Percentiles rank a stretch among this genome's conserved stretches.
These are phyloP conservation scores for Crocidura indochinensis DNA, from an alignment of 2,797 vertebrate species.

Conservation along the genomic window DNA sequence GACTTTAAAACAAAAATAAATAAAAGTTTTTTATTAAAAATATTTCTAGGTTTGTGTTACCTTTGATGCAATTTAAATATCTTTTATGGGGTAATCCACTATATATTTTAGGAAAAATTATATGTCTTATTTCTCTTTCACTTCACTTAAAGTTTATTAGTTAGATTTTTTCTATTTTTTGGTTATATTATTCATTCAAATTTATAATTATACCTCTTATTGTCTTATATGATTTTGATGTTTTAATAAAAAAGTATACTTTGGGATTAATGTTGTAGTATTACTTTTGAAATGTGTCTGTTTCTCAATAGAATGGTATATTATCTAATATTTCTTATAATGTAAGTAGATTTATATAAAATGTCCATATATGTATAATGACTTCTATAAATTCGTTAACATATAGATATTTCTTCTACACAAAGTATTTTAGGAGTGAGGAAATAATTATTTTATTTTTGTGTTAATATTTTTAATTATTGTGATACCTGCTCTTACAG, in stretches of 20 bases:
- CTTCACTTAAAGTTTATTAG: not conserved
- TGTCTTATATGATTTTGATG: constrained; percentile 24
- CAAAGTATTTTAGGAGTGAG: not conserved
- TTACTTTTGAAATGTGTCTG: no score
- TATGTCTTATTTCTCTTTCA: not conserved
- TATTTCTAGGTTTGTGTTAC: no score
- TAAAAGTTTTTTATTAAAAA: no score
- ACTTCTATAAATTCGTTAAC: not conserved
- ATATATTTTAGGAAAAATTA: no score
- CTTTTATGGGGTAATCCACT: no score
- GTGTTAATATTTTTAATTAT: not conserved
- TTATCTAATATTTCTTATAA: no score
- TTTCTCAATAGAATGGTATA: no score
- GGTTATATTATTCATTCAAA: not conserved
- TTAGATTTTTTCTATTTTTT: not conserved
- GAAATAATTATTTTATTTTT: constrained; percentile 36
- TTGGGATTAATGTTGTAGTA: not conserved
- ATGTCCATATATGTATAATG: not conserved
- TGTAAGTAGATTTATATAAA: not conserved
- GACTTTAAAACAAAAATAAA: no score
- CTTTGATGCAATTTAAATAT: no score
- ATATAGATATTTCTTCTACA: not conserved
- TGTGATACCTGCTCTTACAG: not conserved
- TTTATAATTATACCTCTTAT: not conserved
- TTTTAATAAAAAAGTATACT: not conserved